Percentiles rank a stretch among this genome's conserved stretches.
These are phyloP conservation scores for Neoaliturus tenellus DNA, from an alignment of 2,888 invertebrate species.

Conservation along the genomic window DNA sequence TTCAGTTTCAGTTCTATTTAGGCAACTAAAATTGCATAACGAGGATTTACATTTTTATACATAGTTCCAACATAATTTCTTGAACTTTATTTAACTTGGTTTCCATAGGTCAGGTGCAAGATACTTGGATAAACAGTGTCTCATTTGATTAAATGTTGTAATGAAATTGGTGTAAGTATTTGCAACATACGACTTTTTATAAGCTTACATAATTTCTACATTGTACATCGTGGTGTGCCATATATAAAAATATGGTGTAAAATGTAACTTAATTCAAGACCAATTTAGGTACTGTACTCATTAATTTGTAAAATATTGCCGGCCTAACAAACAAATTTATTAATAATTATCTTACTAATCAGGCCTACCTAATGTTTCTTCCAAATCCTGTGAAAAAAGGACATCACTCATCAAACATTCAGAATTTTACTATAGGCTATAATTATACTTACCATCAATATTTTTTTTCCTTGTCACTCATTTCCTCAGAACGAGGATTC, in stretches of 20 bases:
- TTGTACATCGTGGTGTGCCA: too few relatives aligned
- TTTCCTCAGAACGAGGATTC: slow-evolving; percentile 20
- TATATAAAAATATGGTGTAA: too few relatives aligned
- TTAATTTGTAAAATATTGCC: slow-evolving; percentile 10
- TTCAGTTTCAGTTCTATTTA: too few relatives aligned
- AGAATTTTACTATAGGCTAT: not conserved
- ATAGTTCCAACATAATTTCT: too few relatives aligned
- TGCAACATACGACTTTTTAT: too few relatives aligned
- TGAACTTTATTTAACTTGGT: too few relatives aligned
- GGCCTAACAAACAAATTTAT: slow-evolving; percentile 8
- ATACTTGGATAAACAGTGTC: not conserved
- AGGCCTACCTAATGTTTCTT: not conserved
- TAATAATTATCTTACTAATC: not conserved
- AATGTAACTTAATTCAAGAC: too few relatives aligned
- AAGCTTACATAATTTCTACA: too few relatives aligned
- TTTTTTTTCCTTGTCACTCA: not conserved
- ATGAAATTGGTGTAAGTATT: not conserved
- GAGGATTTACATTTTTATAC: too few relatives aligned
- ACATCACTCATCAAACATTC: not conserved
- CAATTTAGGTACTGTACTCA: too few relatives aligned
- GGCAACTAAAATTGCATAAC: too few relatives aligned
- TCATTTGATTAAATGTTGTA: not conserved
- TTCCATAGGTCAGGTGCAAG: not conserved
- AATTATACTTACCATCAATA: not conserved
- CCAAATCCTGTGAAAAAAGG: not conserved